Evolutionary conservation across 1,140 invertebrate genomes (phyloP).

Genomic region (Diabrotica virgifera): DNA sequence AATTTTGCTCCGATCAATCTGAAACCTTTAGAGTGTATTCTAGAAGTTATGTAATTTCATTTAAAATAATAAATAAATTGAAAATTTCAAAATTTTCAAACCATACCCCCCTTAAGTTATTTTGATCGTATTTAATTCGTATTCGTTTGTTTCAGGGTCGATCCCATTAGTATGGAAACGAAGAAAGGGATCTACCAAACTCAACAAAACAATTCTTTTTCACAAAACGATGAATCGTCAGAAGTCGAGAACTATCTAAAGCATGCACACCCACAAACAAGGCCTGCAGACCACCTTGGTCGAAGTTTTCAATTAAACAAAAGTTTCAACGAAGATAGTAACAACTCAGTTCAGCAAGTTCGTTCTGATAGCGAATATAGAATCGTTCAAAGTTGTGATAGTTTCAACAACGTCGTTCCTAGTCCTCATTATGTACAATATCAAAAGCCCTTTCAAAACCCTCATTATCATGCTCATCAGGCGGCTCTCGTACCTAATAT

Average conservation of each 20-base stretch:
- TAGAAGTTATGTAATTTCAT: too few relatives aligned
- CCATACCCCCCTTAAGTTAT: too few relatives aligned
- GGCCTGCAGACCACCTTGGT: constrained; percentile 38
- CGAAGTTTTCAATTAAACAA: constrained; percentile 33
- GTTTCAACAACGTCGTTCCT: constrained; percentile 24
- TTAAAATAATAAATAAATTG: too few relatives aligned
- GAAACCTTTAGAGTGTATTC: too few relatives aligned
- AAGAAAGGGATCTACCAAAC: constrained; percentile 35
- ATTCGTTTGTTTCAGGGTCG: constrained; percentile 33
- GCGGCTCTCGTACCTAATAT: constrained; percentile 37
- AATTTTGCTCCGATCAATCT: too few relatives aligned
- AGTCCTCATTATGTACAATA: constrained; percentile 29
- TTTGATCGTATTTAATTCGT: too few relatives aligned
- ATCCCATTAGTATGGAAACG: constrained; percentile 46
- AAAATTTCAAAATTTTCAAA: too few relatives aligned
- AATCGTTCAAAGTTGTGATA: constrained; percentile 32
- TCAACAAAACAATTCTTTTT: constrained; percentile 21
- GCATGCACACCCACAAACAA: constrained; percentile 41
- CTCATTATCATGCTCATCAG: constrained; percentile 27
- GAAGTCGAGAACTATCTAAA: constrained; percentile 34
- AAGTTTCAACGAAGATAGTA: constrained; percentile 38
- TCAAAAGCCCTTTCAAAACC: constrained; percentile 23
- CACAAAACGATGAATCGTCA: constrained; percentile 25
- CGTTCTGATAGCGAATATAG: constrained; percentile 35
- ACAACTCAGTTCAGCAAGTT: constrained; percentile 33